Base-by-base conservation (phyloP, 2,888 invertebrate genomes). In the Anoplius nigerrimus region DNA sequence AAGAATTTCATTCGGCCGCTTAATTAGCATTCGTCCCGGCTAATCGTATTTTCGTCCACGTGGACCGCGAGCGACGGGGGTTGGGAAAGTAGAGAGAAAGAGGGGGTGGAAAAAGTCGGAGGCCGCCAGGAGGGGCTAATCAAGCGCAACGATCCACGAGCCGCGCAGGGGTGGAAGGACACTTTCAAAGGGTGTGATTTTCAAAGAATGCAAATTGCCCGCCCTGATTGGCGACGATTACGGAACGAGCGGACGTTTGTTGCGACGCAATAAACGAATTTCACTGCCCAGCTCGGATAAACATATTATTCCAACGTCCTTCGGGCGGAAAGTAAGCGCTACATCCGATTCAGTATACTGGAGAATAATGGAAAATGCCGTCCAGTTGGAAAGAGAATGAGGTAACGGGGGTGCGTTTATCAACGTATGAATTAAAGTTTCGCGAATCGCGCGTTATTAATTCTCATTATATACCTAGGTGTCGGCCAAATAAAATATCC, bases 391-490 rank as follows among this genome's bases (percentile, higher is more conserved):
- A 34, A 34, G 11, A 34, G 6, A 34, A 34, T 2, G 11, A 1
- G 1, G 34, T 13, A 34, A 34, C 6, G 8, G 34, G 11, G 2
- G 27, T 27, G 27, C 27, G 27, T 27, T 27, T 6, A 27, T 27
- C 34, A 13, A 6, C 6, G 34, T n/a, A 11, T 34, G 34, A 34
- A 34, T 11, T 34, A 34, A 11, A 34, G 34, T 34, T 34, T 34
- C 6, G 34, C 34, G 8, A 34, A 76, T 76, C 66, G 57, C 59
- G 52, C 69, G 66, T 74, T 74, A 71, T 57, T 71, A 71, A 60
- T 69, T 48, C 61, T 56, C 51, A 56, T 66, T 76, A 76, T 76
- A 76, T 74, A 76, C 76, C 74, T 21, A 53, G 57, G 52, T 57
- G 66, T 64, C 66, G 54, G 11, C 11, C 34, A 51, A 51, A 68